Conservation (phyloP, 1,140 invertebrate species). For the Drosophila tani region DNA sequence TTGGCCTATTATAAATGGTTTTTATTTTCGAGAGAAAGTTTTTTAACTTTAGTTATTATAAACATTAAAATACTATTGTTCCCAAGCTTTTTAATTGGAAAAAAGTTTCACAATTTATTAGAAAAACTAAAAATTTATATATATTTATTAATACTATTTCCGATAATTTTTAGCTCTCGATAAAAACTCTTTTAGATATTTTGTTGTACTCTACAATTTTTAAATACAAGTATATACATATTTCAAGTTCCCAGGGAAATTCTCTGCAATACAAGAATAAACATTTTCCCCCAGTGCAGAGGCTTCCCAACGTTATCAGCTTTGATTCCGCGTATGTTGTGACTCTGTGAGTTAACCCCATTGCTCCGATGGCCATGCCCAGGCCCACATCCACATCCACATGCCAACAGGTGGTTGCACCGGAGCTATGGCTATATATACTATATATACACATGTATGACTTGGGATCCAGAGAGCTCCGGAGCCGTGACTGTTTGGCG, state of each 20-base stretch:
- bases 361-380: constrained; percentile 27
- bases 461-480: constrained; percentile 1
- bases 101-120: too few species aligned
- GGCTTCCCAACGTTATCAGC: constrained; percentile 39
- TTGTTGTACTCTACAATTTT: background rate
- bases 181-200: background rate
- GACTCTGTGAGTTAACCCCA: constrained; percentile 37
- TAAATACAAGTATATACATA: background rate
- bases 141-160: too few species aligned
- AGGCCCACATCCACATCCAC: constrained; percentile 14
- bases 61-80: too few species aligned
- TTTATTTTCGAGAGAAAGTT: too few species aligned
- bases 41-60: too few species aligned
- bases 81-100: too few species aligned
- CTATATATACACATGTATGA: background rate
- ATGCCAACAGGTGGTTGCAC: constrained; percentile 78
- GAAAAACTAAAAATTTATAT: too few species aligned
- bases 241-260: background rate
- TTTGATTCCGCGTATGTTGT: constrained; percentile 58
- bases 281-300: constrained; percentile 9
- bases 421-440: constrained; percentile 26
- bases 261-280: background rate
- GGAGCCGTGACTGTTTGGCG: constrained; percentile 28
- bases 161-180: background rate
- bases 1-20: too few species aligned